Percentiles rank a stretch among this genome's conserved stretches.
Evolutionary conservation across 1,140 invertebrate species (phyloP).

Genomic region (Zaprionus vittiger): DNA sequence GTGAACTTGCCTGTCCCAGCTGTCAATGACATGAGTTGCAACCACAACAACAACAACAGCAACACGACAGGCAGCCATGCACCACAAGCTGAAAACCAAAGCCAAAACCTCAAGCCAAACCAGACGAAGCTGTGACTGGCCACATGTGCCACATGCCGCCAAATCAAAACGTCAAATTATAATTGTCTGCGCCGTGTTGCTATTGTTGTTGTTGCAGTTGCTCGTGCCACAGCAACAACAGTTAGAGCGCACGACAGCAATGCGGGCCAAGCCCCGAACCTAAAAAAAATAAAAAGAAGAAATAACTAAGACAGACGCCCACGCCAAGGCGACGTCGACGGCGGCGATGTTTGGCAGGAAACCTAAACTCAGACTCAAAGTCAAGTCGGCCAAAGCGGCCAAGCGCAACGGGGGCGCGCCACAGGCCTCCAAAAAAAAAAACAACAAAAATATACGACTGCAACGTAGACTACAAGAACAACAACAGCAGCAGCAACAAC

Average conservation of each 20-base stretch:
- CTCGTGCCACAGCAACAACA: constrained; percentile 55
- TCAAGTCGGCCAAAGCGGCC: constrained; percentile 68
- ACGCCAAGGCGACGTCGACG: constrained; percentile 42
- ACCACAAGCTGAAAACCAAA: constrained; percentile 30
- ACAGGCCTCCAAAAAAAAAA: constrained; percentile 17
- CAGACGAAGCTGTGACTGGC: constrained; percentile 33
- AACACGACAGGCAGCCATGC: constrained; percentile 27
- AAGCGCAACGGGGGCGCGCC: constrained; percentile 68
- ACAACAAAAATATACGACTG: neutral
- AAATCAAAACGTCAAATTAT: constrained; percentile 83
- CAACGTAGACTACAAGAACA: no score
- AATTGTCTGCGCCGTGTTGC: constrained; percentile 70
- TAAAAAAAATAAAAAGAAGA: constrained; percentile 54
- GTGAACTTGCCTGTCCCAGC: constrained; percentile 35
- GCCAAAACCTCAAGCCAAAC: constrained; percentile 33
- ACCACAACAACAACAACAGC: constrained; percentile 34
- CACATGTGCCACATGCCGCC: constrained; percentile 63
- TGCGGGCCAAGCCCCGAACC: constrained; percentile 5
- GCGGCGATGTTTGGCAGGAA: constrained; percentile 48
- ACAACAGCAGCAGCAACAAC: neutral
- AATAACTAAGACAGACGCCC: constrained; percentile 56
- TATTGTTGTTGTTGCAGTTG: constrained; percentile 25
- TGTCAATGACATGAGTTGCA: constrained; percentile 80
- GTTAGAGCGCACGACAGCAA: neutral
- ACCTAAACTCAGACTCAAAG: constrained; percentile 58